Percentiles rank a stretch among this genome's conserved stretches.
Conservation (phyloP, 1,140 invertebrate species). For the Hyphantria cunea region DNA sequence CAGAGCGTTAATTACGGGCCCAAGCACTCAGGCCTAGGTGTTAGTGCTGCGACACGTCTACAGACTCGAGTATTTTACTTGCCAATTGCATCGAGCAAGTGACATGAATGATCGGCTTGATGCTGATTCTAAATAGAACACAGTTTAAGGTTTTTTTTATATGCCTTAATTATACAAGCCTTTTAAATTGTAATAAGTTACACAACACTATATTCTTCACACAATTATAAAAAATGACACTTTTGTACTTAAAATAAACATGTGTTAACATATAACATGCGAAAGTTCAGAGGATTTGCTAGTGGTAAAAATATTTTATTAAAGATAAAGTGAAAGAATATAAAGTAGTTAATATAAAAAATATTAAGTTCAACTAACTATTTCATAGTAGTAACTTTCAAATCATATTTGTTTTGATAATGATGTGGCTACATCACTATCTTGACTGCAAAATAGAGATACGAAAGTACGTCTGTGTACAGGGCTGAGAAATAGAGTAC, state of each 20-base stretch:
- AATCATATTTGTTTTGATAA: too few species aligned
- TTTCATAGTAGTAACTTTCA: neutral
- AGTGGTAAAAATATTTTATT: too few species aligned
- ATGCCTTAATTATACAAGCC: neutral
- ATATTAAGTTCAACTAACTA: too few species aligned
- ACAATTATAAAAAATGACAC: too few species aligned
- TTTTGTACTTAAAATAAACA: too few species aligned
- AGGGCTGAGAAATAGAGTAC: slow-evolving; percentile 17
- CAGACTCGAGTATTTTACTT: too few species aligned
- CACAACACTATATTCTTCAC: too few species aligned
- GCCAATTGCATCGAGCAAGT: neutral
- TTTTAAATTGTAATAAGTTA: neutral
- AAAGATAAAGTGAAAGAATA: too few species aligned
- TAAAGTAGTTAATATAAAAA: too few species aligned
- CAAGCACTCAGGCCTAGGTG: slow-evolving; percentile 12
- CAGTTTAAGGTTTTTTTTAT: neutral
- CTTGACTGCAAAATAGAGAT: slow-evolving; percentile 29
- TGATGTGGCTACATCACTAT: slow-evolving; percentile 13
- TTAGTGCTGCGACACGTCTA: slow-evolving; percentile 16
- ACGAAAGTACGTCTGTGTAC: slow-evolving; percentile 34
- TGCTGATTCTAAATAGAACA: neutral
- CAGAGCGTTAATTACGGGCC: slow-evolving; percentile 47
- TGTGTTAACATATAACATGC: too few species aligned
- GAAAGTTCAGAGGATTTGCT: too few species aligned
- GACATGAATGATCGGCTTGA: neutral